phyloP scores from a whole-genome alignment of 2,888 invertebrate species.

The Celastrina argiolus region DNA sequence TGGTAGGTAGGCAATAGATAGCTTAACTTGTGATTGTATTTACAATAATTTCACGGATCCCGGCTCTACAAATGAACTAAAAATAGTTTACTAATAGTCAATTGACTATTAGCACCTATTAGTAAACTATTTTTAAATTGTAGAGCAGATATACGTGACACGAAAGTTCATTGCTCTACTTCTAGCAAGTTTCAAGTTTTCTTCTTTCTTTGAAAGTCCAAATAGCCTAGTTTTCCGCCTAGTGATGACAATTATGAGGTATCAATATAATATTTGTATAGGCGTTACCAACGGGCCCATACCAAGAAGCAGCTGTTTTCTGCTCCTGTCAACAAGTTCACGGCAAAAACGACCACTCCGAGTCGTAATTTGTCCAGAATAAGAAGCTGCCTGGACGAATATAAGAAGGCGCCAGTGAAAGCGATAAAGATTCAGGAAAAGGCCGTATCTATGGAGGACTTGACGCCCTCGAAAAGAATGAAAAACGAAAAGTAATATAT shows the following conservation, averaged over 20 bases:
- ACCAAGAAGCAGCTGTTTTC: slow-evolving; percentile 65
- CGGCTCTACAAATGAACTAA: too few species aligned
- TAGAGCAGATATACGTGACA: too few species aligned
- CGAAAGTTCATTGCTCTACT: too few species aligned
- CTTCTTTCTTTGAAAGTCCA: too few species aligned
- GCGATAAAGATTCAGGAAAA: slow-evolving; percentile 49
- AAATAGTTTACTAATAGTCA: too few species aligned
- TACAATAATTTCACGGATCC: too few species aligned
- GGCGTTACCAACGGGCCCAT: slow-evolving; percentile 50
- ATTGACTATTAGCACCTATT: too few species aligned
- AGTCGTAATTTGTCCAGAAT: slow-evolving; percentile 53
- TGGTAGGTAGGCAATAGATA: too few species aligned
- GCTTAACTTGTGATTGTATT: too few species aligned
- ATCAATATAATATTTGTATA: slow-evolving; percentile 17
- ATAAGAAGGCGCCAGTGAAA: slow-evolving; percentile 40
- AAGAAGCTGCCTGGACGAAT: slow-evolving; percentile 57
- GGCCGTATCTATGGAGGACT: slow-evolving; percentile 66
- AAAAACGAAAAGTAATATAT: slow-evolving; percentile 44
- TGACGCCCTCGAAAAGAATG: slow-evolving; percentile 58
- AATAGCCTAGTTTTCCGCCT: too few species aligned
- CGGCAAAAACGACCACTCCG: slow-evolving; percentile 43
- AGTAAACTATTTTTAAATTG: too few species aligned
- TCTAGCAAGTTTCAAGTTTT: too few species aligned
- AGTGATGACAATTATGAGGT: neutral
- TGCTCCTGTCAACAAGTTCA: slow-evolving; percentile 66